phyloP scores from a whole-genome alignment of 2,797 vertebrate genomes.

The Chaetophractus vellerosus region DNA sequence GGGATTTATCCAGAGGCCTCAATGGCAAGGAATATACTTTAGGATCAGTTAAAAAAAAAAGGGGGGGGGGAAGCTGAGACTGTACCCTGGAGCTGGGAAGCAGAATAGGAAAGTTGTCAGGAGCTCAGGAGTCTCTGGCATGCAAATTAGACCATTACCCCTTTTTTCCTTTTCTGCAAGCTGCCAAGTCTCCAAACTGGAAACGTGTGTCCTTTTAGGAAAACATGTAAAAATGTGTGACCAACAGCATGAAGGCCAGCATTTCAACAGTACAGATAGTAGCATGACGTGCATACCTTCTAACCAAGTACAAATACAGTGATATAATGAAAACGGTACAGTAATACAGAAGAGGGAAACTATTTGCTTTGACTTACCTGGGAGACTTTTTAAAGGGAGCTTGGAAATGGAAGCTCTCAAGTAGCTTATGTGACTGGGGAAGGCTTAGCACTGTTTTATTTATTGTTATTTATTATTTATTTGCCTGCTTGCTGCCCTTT shows the following conservation, averaged over 20 bases:
- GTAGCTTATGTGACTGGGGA: neutral
- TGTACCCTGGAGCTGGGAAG: neutral
- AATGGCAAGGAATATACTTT: no score
- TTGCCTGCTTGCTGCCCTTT: neutral
- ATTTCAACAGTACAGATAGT: neutral
- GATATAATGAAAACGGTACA: neutral
- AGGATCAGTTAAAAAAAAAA: neutral
- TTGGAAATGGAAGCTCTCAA: neutral
- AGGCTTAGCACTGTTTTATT: neutral
- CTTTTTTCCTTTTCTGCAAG: neutral
- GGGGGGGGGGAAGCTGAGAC: neutral
- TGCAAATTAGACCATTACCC: neutral
- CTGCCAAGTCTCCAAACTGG: neutral
- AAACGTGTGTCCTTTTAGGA: neutral
- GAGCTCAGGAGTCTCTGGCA: neutral
- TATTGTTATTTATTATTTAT: neutral
- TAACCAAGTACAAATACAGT: neutral
- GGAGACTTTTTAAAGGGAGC: neutral
- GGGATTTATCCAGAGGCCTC: neutral
- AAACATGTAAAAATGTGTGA: neutral
- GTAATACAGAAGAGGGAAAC: neutral
- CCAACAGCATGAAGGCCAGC: neutral
- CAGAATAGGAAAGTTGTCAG: fast-evolving
- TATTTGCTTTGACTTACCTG: neutral
- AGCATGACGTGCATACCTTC: neutral